A percentile compares a stretch with the other conserved stretches of the same genome.
Evolutionary conservation across 2,888 invertebrate species (phyloP).

Genomic region (Cryptosula pallasiana): DNA sequence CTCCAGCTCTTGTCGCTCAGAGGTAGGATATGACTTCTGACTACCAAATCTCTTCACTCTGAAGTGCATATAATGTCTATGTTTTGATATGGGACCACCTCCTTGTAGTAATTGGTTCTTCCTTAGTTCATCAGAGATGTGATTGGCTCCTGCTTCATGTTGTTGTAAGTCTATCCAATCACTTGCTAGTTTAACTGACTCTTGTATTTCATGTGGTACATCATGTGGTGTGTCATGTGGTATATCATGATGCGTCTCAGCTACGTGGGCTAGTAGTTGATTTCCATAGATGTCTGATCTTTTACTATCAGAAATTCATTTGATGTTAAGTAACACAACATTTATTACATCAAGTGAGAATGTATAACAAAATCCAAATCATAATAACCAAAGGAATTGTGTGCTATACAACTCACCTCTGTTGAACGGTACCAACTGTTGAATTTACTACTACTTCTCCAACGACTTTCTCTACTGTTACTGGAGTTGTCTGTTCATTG

Average conservation of each 20-base stretch:
- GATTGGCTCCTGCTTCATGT: neutral
- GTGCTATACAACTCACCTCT: too few relatives aligned
- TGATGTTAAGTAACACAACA: too few relatives aligned
- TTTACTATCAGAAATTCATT: too few relatives aligned
- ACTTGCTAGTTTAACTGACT: conserved; percentile 2
- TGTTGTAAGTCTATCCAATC: neutral
- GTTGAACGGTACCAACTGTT: too few relatives aligned
- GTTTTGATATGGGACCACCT: neutral
- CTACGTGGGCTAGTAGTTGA: conserved; percentile 4
- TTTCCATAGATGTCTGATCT: neutral
- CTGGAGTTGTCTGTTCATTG: too few relatives aligned
- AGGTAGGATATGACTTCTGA: neutral
- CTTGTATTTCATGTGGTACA: conserved; percentile 1
- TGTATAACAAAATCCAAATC: too few relatives aligned
- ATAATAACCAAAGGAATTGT: too few relatives aligned
- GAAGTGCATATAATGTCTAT: neutral
- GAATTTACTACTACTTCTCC: too few relatives aligned
- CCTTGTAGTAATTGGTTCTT: neutral
- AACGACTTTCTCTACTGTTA: too few relatives aligned
- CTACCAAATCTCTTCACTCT: neutral
- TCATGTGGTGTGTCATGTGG: conserved; percentile 17
- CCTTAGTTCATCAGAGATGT: conserved; percentile 4
- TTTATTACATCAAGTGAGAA: too few relatives aligned
- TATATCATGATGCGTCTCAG: neutral
- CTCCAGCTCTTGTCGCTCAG: neutral